These are phyloP conservation scores for Pelecanus crispus DNA, from an alignment of 2,113 vertebrate genomes.

Conservation along the genomic window DNA sequence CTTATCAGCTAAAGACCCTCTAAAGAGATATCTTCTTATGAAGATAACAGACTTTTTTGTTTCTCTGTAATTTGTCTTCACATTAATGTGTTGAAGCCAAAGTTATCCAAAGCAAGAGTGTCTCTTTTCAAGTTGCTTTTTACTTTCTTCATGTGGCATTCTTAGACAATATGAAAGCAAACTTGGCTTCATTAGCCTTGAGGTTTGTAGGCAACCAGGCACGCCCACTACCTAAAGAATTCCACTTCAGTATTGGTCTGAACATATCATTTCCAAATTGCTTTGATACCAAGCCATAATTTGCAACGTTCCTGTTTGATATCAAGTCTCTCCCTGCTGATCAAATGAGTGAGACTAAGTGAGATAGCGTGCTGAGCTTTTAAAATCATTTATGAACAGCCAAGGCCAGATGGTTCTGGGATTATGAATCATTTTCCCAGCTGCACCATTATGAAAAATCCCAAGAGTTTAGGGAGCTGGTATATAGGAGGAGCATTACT, in stretches of 20 bases:
- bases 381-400: not conserved
- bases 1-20: not conserved
- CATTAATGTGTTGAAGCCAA: not conserved
- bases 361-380: not conserved
- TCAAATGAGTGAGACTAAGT: not conserved
- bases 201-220: not conserved
- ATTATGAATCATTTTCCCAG: constrained; percentile 20
- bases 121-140: not conserved
- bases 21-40: not conserved
- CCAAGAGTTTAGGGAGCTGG: not conserved
- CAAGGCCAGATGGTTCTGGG: not conserved
- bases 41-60: not conserved
- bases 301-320: not conserved
- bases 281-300: constrained; percentile 30
- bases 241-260: not conserved
- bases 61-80: not conserved
- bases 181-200: not conserved
- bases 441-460: not conserved
- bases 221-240: not conserved
- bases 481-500: not conserved
- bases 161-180: not conserved
- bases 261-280: not conserved
- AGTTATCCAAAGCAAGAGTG: not conserved
- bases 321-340: not conserved
- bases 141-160: not conserved